A percentile compares a stretch with the other conserved stretches of the same genome.
These are phyloP conservation scores for Cheilinus undulatus DNA, from an alignment of 2,113 vertebrate species.

Conservation along the genomic window DNA sequence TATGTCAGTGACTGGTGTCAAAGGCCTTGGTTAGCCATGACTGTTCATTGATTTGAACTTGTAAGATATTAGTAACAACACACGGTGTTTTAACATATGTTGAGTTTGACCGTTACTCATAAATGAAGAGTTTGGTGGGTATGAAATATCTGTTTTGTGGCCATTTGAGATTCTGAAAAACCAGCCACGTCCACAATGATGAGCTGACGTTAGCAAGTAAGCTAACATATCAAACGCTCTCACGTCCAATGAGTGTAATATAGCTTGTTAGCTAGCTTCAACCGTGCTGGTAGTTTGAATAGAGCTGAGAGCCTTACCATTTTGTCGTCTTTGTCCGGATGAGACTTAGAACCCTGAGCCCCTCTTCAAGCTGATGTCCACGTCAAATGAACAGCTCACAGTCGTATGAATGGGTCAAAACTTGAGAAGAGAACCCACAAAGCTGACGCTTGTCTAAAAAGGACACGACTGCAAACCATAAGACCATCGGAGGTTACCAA, in stretches of 20 bases:
- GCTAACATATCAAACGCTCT: slow-evolving; percentile 28
- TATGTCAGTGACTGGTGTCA: not conserved
- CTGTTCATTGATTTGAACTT: not conserved
- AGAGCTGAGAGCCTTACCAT: slow-evolving; percentile 74
- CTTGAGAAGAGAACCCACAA: slow-evolving; percentile 54
- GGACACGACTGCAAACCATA: slow-evolving; percentile 83
- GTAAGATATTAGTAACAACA: not conserved
- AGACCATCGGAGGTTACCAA: slow-evolving; percentile 62
- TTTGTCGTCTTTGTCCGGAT: slow-evolving; percentile 42
- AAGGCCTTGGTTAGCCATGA: slow-evolving; percentile 18
- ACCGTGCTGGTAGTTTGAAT: not conserved
- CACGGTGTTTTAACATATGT: not conserved
- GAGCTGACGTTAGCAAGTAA: slow-evolving; percentile 51
- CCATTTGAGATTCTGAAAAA: not conserved
- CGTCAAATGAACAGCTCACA: slow-evolving; percentile 43
- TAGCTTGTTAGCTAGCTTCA: not conserved
- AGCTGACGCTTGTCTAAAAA: slow-evolving; percentile 80
- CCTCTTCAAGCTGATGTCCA: slow-evolving; percentile 59
- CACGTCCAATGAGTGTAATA: slow-evolving; percentile 15
- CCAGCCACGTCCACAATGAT: slow-evolving; percentile 78
- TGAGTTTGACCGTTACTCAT: no score
- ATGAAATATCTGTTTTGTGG: not conserved
- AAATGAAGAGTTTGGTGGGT: not conserved
- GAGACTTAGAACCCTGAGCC: slow-evolving; percentile 1
- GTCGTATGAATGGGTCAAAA: slow-evolving; percentile 45